phyloP scores from a whole-genome alignment of 2,113 vertebrate genomes.

The Elachura formosa region DNA sequence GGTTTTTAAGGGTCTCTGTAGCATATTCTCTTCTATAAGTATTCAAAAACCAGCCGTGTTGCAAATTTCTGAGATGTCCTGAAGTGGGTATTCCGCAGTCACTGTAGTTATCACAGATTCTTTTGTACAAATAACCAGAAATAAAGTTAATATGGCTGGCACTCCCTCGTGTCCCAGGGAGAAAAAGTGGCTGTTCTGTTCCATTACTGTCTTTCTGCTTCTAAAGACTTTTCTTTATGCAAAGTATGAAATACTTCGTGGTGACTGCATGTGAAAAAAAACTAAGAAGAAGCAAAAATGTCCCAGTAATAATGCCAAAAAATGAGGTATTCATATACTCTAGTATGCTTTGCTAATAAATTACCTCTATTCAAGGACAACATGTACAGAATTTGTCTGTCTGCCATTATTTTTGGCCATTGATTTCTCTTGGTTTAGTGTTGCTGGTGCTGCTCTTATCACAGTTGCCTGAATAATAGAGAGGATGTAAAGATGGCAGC shows the following conservation, averaged over 20 bases:
- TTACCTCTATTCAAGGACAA: not conserved
- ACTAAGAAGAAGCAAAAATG: not conserved
- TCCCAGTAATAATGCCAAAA: not conserved
- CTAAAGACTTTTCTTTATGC: not conserved
- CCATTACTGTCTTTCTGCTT: not conserved
- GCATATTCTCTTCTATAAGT: not conserved
- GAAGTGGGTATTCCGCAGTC: not conserved
- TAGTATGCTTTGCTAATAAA: not conserved
- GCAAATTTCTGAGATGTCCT: not conserved
- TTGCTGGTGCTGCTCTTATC: not conserved
- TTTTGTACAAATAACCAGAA: not conserved
- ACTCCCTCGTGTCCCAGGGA: not conserved
- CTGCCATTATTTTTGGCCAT: not conserved
- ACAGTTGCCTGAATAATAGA: not conserved
- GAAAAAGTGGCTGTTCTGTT: not conserved
- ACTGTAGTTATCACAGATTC: not conserved
- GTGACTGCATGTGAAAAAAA: not conserved
- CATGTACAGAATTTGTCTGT: not conserved
- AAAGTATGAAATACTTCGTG: not conserved
- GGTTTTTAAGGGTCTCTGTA: not conserved
- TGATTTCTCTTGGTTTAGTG: not conserved
- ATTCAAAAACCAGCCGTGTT: not conserved
- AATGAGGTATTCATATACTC: not conserved
- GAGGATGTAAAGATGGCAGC: not conserved
- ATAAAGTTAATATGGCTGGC: not conserved